A percentile compares a stretch with the other conserved stretches of the same genome.
Evolutionary conservation across 35 echinoderm and acorn worm species (phyloP).

Genomic region (Heliocidaris erythrogramma): DNA sequence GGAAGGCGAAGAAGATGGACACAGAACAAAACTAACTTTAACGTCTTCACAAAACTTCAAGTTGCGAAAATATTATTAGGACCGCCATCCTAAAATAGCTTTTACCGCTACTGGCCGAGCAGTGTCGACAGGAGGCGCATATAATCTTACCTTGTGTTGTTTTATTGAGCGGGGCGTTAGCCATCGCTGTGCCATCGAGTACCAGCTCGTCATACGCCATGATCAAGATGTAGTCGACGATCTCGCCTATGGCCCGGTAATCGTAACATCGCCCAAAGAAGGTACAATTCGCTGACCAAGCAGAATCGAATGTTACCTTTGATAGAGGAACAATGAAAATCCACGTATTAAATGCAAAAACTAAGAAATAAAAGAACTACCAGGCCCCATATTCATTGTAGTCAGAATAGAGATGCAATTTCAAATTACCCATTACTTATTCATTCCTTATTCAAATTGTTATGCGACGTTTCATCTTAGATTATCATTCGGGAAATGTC

Average conservation of each 20-base stretch:
- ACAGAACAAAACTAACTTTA: too few relatives aligned
- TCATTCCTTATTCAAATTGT: too few relatives aligned
- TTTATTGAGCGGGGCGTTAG: slow-evolving; percentile 76
- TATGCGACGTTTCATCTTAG: too few relatives aligned
- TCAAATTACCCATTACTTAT: too few relatives aligned
- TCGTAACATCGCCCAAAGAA: slow-evolving; percentile 81
- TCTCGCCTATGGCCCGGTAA: slow-evolving; percentile 65
- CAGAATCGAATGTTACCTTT: slow-evolving; percentile 80
- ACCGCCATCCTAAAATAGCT: too few relatives aligned
- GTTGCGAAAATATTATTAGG: too few relatives aligned
- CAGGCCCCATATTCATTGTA: background rate
- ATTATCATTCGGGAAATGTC: too few relatives aligned
- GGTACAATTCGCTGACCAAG: slow-evolving; percentile 68
- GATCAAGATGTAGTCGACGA: slow-evolving; percentile 72
- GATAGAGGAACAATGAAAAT: background rate
- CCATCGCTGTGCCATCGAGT: slow-evolving; percentile 64
- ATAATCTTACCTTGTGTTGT: slow-evolving; percentile 66
- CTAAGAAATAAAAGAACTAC: background rate
- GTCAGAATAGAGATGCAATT: background rate
- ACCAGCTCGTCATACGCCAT: slow-evolving; percentile 88
- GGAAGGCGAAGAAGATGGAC: too few relatives aligned
- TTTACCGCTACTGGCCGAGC: too few relatives aligned
- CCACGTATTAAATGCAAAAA: background rate
- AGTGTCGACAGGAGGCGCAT: too few relatives aligned
- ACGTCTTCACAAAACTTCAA: too few relatives aligned